A percentile compares a stretch with the other conserved stretches of the same genome.
These are phyloP conservation scores for Melangyna quadrimaculata DNA, from an alignment of 2,888 invertebrate genomes.

Conservation along the genomic window DNA sequence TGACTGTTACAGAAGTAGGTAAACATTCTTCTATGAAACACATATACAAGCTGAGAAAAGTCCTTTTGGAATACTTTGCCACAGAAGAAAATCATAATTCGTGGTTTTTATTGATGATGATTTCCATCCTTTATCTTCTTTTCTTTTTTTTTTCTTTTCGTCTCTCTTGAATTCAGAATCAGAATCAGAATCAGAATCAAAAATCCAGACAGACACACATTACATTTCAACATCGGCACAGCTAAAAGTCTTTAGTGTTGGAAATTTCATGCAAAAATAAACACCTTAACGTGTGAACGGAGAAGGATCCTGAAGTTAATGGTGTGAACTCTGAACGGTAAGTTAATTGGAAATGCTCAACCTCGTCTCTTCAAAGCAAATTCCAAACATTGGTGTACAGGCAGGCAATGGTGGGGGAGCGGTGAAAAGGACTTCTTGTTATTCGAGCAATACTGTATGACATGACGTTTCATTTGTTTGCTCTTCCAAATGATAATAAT, in stretches of 20 bases:
- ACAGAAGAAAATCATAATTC: constrained; percentile 51
- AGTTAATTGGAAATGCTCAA: constrained; percentile 61
- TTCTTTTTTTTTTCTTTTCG: neutral
- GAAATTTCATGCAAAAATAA: constrained; percentile 63
- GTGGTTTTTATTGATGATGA: constrained; percentile 48
- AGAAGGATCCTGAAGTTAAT: constrained; percentile 51
- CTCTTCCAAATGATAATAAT: constrained; percentile 58
- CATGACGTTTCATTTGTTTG: constrained; percentile 62
- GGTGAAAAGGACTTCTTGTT: constrained; percentile 12
- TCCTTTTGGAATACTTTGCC: constrained; percentile 12
- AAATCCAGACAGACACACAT: neutral
- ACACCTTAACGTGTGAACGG: constrained; percentile 44
- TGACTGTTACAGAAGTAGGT: too few relatives aligned
- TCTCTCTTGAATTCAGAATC: neutral
- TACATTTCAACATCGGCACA: neutral
- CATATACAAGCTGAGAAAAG: neutral
- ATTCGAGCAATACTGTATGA: constrained; percentile 47
- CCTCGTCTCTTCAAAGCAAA: neutral
- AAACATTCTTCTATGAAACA: neutral
- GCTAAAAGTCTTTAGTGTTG: constrained; percentile 11
- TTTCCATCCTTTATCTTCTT: neutral
- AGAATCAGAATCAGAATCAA: neutral
- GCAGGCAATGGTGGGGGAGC: neutral
- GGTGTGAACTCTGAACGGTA: constrained; percentile 53
- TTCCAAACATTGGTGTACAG: neutral